Conservation (phyloP, 2,888 invertebrate genomes). For the Ochropleura leucogaster region DNA sequence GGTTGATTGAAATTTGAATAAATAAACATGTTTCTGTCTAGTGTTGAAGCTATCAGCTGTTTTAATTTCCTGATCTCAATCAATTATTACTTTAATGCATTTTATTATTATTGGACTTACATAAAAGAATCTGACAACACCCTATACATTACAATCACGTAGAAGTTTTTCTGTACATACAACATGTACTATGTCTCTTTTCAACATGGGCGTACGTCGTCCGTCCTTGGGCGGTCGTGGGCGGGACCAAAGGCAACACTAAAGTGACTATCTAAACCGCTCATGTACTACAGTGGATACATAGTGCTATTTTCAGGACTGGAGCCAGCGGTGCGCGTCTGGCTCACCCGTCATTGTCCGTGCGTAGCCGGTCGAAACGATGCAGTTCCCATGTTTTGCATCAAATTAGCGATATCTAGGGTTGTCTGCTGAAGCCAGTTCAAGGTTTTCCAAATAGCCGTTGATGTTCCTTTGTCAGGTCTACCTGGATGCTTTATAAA, state of each 20-base stretch:
- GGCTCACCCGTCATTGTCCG: constrained; percentile 88
- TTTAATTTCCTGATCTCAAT: constrained; percentile 27
- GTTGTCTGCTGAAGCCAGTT: constrained; percentile 62
- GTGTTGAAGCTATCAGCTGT: constrained; percentile 35
- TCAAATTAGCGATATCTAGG: constrained; percentile 74
- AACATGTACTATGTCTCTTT: constrained; percentile 39
- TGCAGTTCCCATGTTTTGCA: constrained; percentile 85
- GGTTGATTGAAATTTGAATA: constrained; percentile 31
- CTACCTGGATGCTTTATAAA: constrained; percentile 7
- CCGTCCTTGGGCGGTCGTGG: constrained; percentile 68
- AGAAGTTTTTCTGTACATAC: constrained; percentile 17
- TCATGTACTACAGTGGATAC: constrained; percentile 48
- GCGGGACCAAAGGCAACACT: constrained; percentile 64
- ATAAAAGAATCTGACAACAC: not conserved
- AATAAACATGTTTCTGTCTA: constrained; percentile 31
- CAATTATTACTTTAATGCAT: constrained; percentile 16
- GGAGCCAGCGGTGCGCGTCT: constrained; percentile 81
- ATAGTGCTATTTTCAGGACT: constrained; percentile 74
- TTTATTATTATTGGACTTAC: not conserved
- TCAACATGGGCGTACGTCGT: constrained; percentile 47
- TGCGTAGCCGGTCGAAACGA: constrained; percentile 85
- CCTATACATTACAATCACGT: not conserved
- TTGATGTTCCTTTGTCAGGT: constrained; percentile 42
- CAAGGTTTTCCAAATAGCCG: constrained; percentile 49
- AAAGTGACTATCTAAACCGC: constrained; percentile 56